Base-by-base conservation (phyloP, 2,888 invertebrate species). In the Eristalinus aeneus region DNA sequence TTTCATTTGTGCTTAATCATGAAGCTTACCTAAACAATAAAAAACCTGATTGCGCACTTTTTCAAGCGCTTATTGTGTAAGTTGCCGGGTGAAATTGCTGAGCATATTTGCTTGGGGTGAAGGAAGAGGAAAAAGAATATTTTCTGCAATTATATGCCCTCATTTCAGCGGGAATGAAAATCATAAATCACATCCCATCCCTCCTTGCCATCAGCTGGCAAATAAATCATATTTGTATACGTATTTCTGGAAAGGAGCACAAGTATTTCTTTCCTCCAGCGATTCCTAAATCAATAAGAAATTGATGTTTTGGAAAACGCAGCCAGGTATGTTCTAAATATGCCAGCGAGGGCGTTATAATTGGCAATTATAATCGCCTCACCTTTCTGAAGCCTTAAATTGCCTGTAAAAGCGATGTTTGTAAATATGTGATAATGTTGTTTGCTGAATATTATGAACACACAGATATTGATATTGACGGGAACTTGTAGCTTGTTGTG, bases 171-270 rank as follows among this genome's bases (percentile, higher is more conserved):
- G 22, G 11, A 61, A 23, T 32, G 20, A 36, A 64, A 64, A 56
- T 27, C 64, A 64, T 65, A 74, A 74, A 74, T 74, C 64, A 74
- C 39, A 39, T 12, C 10, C 27, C 16, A 11, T 11, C 12, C 23
- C 39, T 16, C 53, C 11, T 31, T 46, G 63, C 64, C 73, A 54
- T 23, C 74, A 56, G 23, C 64, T 74, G 56, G 36, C 56, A 64
- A 74, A 74, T 74, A 74, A 74, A 74, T 74, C 74, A 74, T 74
- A 65, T 63, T 74, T 74, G 9, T 54, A 32, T 58, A 54, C 22
- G 56, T 63, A 64, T 39, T 27, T 39, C 27, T 34, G 27, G 1
- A 20, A 22, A 16, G 27, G 23, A 64, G 3, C 56, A 34, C 12
- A 56, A 56, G 16, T 10, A 64, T 64, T 56, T 23, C 11, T 34